Evolutionary conservation across 2,797 vertebrate species (phyloP).

Genomic region (Propithecus deckenii): DNA sequence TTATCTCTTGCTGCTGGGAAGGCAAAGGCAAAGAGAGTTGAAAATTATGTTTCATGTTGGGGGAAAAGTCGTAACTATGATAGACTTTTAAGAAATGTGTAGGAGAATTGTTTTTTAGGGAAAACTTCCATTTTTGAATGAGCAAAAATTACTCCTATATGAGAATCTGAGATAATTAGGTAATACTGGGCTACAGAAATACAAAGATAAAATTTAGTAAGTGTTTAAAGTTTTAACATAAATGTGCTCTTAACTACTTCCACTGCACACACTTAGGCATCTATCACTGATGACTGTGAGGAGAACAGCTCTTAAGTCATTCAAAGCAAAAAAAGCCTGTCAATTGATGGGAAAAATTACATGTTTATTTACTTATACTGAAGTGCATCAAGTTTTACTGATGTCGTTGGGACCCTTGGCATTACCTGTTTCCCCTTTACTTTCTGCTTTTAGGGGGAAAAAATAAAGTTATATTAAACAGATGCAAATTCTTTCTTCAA

Average conservation of each 20-base stretch:
- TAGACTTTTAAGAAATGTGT: neutral
- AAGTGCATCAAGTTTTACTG: neutral
- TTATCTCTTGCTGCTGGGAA: neutral
- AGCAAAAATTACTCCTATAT: neutral
- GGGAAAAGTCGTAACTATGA: neutral
- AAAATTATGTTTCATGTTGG: neutral
- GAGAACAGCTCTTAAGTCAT: neutral
- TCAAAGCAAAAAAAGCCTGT: neutral
- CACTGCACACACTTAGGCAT: neutral
- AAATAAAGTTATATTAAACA: neutral
- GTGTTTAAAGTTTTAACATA: neutral
- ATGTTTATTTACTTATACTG: neutral
- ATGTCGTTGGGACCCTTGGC: neutral
- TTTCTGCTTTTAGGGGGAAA: neutral
- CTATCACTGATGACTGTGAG: neutral
- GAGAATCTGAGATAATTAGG: neutral
- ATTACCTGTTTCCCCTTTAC: neutral
- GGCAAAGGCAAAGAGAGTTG: neutral
- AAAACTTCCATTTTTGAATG: neutral
- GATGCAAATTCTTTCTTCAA: neutral
- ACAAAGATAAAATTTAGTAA: neutral
- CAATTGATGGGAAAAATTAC: neutral
- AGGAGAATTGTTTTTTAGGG: neutral
- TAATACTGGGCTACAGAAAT: neutral
- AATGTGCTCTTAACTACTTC: neutral